These are phyloP conservation scores for Paelopatides confundens DNA, from an alignment of 53 echinoderm and acorn worm species.

Conservation along the genomic window DNA sequence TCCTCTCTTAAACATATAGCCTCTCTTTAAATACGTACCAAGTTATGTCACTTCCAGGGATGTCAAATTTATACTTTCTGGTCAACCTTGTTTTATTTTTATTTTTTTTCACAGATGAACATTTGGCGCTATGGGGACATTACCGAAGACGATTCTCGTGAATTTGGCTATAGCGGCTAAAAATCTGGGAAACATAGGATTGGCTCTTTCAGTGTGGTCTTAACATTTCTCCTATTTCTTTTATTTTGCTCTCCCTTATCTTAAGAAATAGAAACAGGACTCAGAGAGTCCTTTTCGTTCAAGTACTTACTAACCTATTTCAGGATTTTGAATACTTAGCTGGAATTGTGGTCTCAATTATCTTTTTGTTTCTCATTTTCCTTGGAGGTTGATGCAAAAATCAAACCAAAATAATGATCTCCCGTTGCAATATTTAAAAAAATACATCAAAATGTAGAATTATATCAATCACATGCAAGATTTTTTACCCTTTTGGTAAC, in stretches of 20 bases:
- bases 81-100: not conserved
- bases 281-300: not conserved
- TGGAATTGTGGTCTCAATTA: not conserved
- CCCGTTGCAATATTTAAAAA: too few relatives aligned
- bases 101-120: slow-evolving; percentile 79
- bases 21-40: too few relatives aligned
- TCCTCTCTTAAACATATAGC: too few relatives aligned
- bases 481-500: too few relatives aligned
- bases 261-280: not conserved
- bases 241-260: not conserved
- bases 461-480: too few relatives aligned
- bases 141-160: slow-evolving; percentile 96
- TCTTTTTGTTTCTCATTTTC: not conserved
- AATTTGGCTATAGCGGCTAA: slow-evolving; percentile 81
- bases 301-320: not conserved
- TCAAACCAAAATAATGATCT: too few relatives aligned
- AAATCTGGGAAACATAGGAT: not conserved
- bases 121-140: slow-evolving; percentile 99
- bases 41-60: too few relatives aligned
- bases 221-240: not conserved
- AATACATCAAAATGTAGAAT: too few relatives aligned
- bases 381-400: too few relatives aligned
- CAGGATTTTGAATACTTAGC: too few relatives aligned
- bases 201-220: slow-evolving; percentile 38
- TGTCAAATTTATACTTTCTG: too few relatives aligned